Evolutionary conservation across 92 coral and sea anemone species (phyloP).

Genomic region (Porites lobata): DNA sequence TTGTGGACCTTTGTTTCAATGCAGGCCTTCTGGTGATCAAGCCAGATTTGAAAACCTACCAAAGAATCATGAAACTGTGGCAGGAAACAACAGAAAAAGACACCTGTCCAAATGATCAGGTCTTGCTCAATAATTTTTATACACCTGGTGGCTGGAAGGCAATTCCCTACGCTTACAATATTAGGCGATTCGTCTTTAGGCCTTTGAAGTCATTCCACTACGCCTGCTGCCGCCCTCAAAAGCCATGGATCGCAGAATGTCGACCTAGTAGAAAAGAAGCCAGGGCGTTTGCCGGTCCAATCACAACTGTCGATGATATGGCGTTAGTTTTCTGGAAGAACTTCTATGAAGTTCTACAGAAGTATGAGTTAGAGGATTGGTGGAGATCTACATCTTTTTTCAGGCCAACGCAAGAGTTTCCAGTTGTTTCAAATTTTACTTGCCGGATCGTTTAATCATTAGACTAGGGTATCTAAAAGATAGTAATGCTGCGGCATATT

Average conservation of each 20-base stretch:
- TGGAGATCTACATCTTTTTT: slow-evolving; percentile 76
- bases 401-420: slow-evolving; percentile 45
- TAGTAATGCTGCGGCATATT: too few relatives aligned
- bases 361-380: slow-evolving; percentile 78
- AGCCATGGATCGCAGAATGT: slow-evolving; percentile 44
- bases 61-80: slow-evolving; percentile 10
- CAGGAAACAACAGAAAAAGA: slow-evolving; percentile 23
- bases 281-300: slow-evolving; percentile 63
- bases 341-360: slow-evolving; percentile 78
- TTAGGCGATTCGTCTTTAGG: slow-evolving; percentile 62
- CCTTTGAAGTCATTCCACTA: slow-evolving; percentile 84
- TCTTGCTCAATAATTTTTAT: neutral
- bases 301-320: slow-evolving; percentile 59
- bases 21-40: slow-evolving; percentile 74
- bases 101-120: slow-evolving; percentile 71
- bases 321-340: slow-evolving; percentile 82
- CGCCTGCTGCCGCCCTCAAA: slow-evolving; percentile 65
- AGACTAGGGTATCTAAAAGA: too few relatives aligned
- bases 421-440: neutral
- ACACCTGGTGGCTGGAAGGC: neutral
- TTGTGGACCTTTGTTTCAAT: slow-evolving; percentile 79
- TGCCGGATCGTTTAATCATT: too few relatives aligned
- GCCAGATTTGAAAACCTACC: slow-evolving; percentile 31
- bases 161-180: slow-evolving; percentile 75
- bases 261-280: slow-evolving; percentile 84